Percentiles rank a stretch among this genome's conserved stretches.
Conservation (phyloP, 2,888 invertebrate genomes). For the Neoaliturus tenellus region DNA sequence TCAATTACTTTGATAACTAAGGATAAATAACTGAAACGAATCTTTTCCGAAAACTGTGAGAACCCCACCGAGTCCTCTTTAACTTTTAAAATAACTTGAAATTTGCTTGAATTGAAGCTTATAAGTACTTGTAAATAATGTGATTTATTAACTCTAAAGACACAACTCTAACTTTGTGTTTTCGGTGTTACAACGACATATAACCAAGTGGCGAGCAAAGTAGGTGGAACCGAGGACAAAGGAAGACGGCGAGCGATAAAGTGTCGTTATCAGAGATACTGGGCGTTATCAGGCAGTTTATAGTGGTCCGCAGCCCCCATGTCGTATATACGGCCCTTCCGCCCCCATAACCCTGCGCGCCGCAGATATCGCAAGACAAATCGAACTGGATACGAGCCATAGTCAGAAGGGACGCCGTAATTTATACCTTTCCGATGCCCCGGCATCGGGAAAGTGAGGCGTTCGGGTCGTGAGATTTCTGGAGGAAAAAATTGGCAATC, state of each 20-base stretch:
- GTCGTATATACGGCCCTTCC: slow-evolving; percentile 16
- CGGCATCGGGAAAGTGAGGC: not conserved
- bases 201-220: not conserved
- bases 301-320: slow-evolving; percentile 43
- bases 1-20: no score
- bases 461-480: no score
- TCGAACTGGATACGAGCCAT: not conserved
- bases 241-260: slow-evolving; percentile 27
- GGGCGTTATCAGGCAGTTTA: slow-evolving; percentile 39
- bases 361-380: not conserved
- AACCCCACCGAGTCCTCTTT: no score
- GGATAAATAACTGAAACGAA: no score
- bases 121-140: no score
- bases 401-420: not conserved
- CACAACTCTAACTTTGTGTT: no score
- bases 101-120: no score
- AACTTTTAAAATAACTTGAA: no score
- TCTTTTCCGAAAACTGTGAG: no score
- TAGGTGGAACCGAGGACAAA: not conserved
- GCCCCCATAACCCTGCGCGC: not conserved
- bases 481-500: no score
- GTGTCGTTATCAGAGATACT: slow-evolving; percentile 22
- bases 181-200: not conserved
- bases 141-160: no score
- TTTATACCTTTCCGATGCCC: no score